Conservation (phyloP, 2,888 invertebrate genomes). For the Plagodis dolabraria region DNA sequence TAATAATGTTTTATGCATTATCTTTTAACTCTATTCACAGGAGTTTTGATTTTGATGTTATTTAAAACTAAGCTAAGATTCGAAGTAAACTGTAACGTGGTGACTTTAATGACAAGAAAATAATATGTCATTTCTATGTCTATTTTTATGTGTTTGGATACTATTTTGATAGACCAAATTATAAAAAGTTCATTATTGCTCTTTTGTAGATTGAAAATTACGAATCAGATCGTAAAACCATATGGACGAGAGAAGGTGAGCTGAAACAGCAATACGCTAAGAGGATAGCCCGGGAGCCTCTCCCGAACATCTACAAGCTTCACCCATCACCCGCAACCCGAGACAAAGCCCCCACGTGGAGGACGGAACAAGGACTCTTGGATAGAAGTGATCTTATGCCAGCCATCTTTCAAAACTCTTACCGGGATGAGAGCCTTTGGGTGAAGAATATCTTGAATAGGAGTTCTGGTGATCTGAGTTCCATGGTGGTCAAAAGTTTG, state of each 20-base stretch:
- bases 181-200: neutral
- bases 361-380: conserved; percentile 40
- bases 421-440: conserved; percentile 56
- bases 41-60: too few species aligned
- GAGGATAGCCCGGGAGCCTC: conserved; percentile 47
- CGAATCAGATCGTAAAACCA: conserved; percentile 42
- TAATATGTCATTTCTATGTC: too few species aligned
- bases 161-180: too few species aligned
- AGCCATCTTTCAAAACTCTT: conserved; percentile 46
- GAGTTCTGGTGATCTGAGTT: conserved; percentile 55
- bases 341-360: neutral
- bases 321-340: conserved; percentile 9
- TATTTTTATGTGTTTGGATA: too few species aligned
- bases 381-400: conserved; percentile 55
- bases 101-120: too few species aligned
- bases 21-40: too few species aligned
- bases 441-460: conserved; percentile 59
- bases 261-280: conserved; percentile 54
- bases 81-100: too few species aligned
- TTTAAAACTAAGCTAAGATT: too few species aligned
- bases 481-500: neutral
- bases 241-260: conserved; percentile 49
- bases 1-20: too few species aligned
- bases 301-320: conserved; percentile 56
- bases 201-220: conserved; percentile 44